Evolutionary conservation across 2,113 vertebrate genomes (phyloP), one percentile per base, ranked within the genome.

Genomic region (Pterocles orientalis): DNA sequence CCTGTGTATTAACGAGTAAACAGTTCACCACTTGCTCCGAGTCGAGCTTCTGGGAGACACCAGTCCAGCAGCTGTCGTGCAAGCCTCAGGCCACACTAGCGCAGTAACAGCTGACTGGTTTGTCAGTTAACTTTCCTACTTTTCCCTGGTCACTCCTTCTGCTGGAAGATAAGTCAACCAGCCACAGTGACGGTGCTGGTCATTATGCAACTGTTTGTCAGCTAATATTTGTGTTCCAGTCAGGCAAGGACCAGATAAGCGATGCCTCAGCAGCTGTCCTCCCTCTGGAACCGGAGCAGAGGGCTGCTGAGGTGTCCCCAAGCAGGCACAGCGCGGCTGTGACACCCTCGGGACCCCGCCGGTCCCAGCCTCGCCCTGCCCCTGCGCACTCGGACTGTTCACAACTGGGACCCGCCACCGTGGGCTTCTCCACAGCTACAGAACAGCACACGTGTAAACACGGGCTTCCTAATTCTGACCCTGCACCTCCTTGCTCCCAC

Each of bases 191-290:
- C 43, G 54, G 76, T 86, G 79, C 20, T 14, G 1, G 48, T 91
- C 41, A 60, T 95, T 86, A 86, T 65, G 76, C 92, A 95, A 92
- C 64, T 90, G 65, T 93, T 92, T 92, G 92, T 88, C 88, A 88
- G 94, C 84, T 88, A 94, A 92, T 95, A 93, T 94, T 94, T 95
- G 94, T 47, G 61, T 86, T 95, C 90, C 88, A 91, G 50, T 4
- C 33, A 92, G 77, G 83, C 93, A 95, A 96, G 92, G 90, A 86
- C 57, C 92, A 75, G 76, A 26, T 58, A 92, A 88, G 51, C 3
- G 68, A 62, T 77, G 79, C 54, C 90, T 39, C 39, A 10, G 76
- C 65, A 82, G 66, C 70, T 33, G 70, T 33, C 23, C 45, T 73
- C 47, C 28, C 91, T 19, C 50, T 54, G 48, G 43, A 18, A 19